Base-by-base conservation (phyloP, 2,888 invertebrate genomes). In the Chalcosyrphus nemorum region DNA sequence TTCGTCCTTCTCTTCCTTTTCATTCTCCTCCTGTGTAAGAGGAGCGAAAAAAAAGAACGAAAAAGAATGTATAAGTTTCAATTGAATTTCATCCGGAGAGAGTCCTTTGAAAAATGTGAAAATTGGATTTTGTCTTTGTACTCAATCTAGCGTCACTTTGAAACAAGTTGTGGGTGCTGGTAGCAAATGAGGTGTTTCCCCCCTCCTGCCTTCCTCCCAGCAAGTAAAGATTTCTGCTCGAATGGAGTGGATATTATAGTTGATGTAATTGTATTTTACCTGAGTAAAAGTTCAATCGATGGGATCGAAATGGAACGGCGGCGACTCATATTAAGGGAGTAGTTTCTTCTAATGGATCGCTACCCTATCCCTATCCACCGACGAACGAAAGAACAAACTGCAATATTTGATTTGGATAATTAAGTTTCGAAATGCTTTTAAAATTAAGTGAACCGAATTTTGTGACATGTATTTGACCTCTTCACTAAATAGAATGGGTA, bases 61-160 rank as follows among this genome's bases (percentile, higher is more conserved):
- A 17, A 15, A 38, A 47, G 24, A 61, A 56, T 66, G 27, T 70
- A 68, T 65, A 80, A 68, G 43, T 75, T 80, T 74, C 74, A 80
- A 80, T 84, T 74, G 80, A 84, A 70, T 80, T 80, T 75, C 43
- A 57, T 24, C 74, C 54, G 38, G 27, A n/a, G n/a, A n/a, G 57
- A 56, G 78, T 78, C 78, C 78, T 84, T 84, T 80, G 68, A 84
- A 84, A 65, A 68, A 66, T 78, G 78, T 74, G 78, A 84, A 84
- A 84, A 80, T 80, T 80, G 80, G 70, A 80, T 84, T 84, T 84
- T 75, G 74, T 80, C 74, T 74, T 74, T 78, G 47, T 56, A 78
- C 78, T 74, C 78, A 77, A 77, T 72, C 71, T 43, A 56, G 63
- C 43, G 70, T 56, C 78, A 78, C 78, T 66, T 63, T 45, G 32